Evolutionary conservation across 2,797 vertebrate genomes (phyloP).

Genomic region (Notamacropus eugenii): DNA sequence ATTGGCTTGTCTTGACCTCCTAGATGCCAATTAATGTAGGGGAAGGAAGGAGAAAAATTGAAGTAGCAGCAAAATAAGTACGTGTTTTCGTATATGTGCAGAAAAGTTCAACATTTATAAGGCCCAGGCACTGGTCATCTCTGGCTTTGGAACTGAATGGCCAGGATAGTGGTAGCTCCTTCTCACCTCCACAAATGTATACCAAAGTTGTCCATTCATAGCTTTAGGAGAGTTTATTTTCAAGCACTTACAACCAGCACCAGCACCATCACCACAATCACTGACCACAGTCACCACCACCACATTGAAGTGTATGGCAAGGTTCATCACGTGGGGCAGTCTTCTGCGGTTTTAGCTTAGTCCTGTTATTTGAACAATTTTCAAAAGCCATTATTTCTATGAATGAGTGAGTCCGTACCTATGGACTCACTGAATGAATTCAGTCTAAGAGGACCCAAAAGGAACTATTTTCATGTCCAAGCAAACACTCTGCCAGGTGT

Average conservation of each 20-base stretch:
- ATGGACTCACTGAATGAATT: slow-evolving; percentile 53
- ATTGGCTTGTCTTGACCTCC: neutral
- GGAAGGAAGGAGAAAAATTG: neutral
- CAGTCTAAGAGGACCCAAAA: slow-evolving; percentile 43
- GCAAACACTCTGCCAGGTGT: slow-evolving; percentile 48
- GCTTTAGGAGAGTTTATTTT: neutral
- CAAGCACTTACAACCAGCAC: neutral
- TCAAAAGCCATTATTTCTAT: slow-evolving; percentile 42
- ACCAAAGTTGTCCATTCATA: neutral
- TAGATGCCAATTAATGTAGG: neutral
- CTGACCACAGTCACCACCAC: neutral
- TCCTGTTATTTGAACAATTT: slow-evolving; percentile 12
- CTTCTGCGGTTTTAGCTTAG: slow-evolving; percentile 21
- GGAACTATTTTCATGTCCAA: slow-evolving; percentile 47
- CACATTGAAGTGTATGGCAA: neutral
- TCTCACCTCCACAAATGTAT: neutral
- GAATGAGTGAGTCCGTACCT: neutral
- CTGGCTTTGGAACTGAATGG: neutral
- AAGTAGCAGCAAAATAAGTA: neutral
- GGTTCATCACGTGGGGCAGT: neutral
- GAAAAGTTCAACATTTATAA: neutral
- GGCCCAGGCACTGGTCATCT: neutral
- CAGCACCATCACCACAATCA: too few species aligned
- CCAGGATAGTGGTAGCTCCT: neutral
- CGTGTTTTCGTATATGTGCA: neutral